A percentile compares a stretch with the other conserved stretches of the same genome.
phyloP scores from a whole-genome alignment of 1,140 invertebrate species.

The Thrips palmi region DNA sequence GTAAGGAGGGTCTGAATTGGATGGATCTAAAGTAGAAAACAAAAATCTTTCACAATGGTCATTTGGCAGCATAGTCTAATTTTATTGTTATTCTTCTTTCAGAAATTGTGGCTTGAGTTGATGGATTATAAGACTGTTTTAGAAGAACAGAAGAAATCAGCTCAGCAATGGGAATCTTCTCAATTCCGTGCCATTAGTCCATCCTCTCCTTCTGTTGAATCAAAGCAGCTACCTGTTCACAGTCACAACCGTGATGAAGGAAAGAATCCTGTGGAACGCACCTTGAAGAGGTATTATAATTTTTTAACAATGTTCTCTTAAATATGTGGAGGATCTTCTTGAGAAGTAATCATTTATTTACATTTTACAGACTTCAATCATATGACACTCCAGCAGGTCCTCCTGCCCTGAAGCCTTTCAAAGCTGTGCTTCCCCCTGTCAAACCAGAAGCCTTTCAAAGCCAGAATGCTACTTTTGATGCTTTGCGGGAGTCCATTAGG shows the following conservation, averaged over 20 bases:
- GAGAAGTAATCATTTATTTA: background rate
- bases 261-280: constrained; percentile 13
- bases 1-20: constrained; percentile 20
- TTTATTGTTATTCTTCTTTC: constrained; percentile 14
- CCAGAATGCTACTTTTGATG: constrained; percentile 18
- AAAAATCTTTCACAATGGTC: no score
- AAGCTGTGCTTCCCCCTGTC: constrained; percentile 19
- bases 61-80: no score
- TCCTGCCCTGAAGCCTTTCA: constrained; percentile 22
- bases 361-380: constrained; percentile 25
- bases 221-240: background rate
- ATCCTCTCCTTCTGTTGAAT: background rate
- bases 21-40: no score
- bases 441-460: constrained; percentile 18
- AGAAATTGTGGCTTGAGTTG: constrained; percentile 47
- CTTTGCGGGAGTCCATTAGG: constrained; percentile 31
- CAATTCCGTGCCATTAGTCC: constrained; percentile 11
- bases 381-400: constrained; percentile 39
- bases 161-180: constrained; percentile 27
- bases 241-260: constrained; percentile 11
- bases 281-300: constrained; percentile 14
- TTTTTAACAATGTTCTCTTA: background rate
- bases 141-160: constrained; percentile 27
- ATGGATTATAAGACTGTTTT: constrained; percentile 36
- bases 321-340: background rate